A percentile compares a stretch with the other conserved stretches of the same genome.
phyloP scores from a whole-genome alignment of 2,888 invertebrate genomes.

The Alcis repandata region DNA sequence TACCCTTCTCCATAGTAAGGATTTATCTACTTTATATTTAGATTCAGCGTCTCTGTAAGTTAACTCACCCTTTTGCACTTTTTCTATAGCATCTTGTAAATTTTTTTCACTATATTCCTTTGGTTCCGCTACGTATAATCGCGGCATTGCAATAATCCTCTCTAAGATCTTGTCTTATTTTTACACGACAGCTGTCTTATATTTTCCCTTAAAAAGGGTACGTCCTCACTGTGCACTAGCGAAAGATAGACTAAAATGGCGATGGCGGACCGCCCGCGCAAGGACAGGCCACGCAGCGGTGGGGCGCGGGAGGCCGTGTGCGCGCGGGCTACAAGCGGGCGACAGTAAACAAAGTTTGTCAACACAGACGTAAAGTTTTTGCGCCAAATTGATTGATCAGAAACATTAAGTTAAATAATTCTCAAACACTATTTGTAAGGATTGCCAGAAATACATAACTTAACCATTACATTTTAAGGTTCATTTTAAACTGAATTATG shows the following conservation, averaged over 20 bases:
- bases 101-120: neutral
- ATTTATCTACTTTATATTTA: conserved; percentile 8
- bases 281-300: no score
- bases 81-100: conserved; percentile 2
- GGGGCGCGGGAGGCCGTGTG: no score
- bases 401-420: neutral
- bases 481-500: neutral
- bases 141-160: conserved; percentile 1
- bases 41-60: neutral
- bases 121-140: conserved; percentile 2
- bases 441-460: neutral
- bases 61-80: conserved; percentile 5
- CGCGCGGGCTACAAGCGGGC: neutral
- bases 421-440: neutral
- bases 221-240: conserved; percentile 10
- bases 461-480: neutral
- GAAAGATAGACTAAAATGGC: conserved; percentile 6
- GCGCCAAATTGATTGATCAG: neutral
- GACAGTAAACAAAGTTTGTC: neutral
- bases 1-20: conserved; percentile 25
- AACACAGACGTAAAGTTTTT: conserved; percentile 2
- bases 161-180: conserved; percentile 1
- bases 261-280: no score
- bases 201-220: conserved; percentile 1
- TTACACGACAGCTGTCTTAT: conserved; percentile 7